These are phyloP conservation scores for Eupeodes latifasciatus DNA, from an alignment of 2,888 invertebrate species.

Conservation along the genomic window DNA sequence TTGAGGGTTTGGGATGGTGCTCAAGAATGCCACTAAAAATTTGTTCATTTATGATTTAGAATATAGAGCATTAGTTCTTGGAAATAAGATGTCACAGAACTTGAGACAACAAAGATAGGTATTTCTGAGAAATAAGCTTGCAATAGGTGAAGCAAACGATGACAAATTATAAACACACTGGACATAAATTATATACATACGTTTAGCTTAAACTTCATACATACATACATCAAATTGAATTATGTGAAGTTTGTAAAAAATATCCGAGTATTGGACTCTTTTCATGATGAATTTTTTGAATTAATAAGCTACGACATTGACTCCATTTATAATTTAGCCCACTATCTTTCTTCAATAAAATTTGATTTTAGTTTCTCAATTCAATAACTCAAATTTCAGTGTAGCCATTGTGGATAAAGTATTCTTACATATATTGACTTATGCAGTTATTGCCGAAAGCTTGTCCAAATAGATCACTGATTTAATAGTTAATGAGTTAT, in stretches of 20 bases:
- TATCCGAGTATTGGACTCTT: not conserved
- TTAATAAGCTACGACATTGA: not conserved
- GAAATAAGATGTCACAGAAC: conserved; percentile 25
- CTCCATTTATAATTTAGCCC: not conserved
- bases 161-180: not conserved
- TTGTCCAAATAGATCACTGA: no score
- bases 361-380: no score
- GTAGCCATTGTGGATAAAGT: no score
- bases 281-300: not conserved
- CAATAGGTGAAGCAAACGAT: no score
- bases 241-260: no score
- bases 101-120: not conserved
- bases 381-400: not conserved
- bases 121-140: not conserved
- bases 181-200: no score
- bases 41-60: not conserved
- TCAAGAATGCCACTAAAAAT: not conserved
- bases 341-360: not conserved
- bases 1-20: not conserved
- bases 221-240: no score
- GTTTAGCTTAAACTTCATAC: no score
- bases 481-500: no score
- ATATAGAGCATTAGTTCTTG: not conserved
- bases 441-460: no score
- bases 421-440: no score